Base-by-base conservation (phyloP, 2,797 vertebrate genomes). In the Catamblyrhynchus diadema region DNA sequence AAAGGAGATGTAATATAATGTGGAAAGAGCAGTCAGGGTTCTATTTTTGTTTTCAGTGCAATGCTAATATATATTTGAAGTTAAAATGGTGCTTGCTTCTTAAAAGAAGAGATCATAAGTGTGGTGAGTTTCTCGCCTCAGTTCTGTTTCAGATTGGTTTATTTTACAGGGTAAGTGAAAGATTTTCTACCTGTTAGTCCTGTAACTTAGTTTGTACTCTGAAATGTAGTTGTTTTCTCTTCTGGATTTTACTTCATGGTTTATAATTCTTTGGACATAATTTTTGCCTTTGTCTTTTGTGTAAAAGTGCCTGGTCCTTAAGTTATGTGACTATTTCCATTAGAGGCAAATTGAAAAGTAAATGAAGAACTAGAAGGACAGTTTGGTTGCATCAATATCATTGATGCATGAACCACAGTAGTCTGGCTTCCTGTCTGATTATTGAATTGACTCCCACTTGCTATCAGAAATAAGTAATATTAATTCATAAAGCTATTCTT, bases 311-410 rank as follows among this genome's bases (percentile, higher is more conserved):
- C 25, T 10, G 8, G 42, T 71, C 74, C 61, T 88, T 83, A 84
- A 95, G 69, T 93, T 86, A 83, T 82, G 66, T 72, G 54, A 37
- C 44, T 64, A 2, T 84, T 86, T 90, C 44, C 35, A 59, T 70
- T 59, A 87, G n/a, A 87, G 32, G 72, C 45, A 89, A 94, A 89
- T 83, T 67, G 90, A 85, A 89, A 90, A 77, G 45, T 59, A 78
- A 79, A 87, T 66, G 33, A 78, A 92, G 84, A 93, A 95, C 80
- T 37, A 72, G 65, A 86, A 92, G 67, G 66, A 90, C 47, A 77
- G 10, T 88, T 90, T 91, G 61, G 32, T 86, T 80, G 14, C 61
- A 64, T 95, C 84, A 20, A 12, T 93, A 69, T 66, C 56, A 48
- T 74, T 93, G 86, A 57, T 95, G 69, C 72, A 59, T 80, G 78